Conservation (phyloP, 2,888 invertebrate genomes). For the Tupiocoris notatus region DNA sequence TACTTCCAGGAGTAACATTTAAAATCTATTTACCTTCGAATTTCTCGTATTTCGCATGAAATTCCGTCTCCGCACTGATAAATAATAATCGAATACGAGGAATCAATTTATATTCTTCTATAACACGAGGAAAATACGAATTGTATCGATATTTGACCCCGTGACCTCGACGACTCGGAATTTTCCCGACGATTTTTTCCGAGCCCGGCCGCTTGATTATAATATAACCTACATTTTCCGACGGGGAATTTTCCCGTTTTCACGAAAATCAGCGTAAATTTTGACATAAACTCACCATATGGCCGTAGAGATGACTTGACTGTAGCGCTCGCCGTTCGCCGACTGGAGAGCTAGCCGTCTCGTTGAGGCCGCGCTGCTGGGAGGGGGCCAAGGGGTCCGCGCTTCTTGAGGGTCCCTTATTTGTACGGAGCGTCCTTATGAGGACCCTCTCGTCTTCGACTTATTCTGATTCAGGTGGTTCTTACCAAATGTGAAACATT, state of each 20-base stretch:
- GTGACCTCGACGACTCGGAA: not conserved
- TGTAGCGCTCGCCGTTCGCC: slow-evolving; percentile 29
- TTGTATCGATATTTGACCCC: no score
- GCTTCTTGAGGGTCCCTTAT: slow-evolving; percentile 16
- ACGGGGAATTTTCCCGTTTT: slow-evolving; percentile 12
- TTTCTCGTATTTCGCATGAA: no score
- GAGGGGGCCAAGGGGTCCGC: slow-evolving; percentile 27
- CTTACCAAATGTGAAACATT: slow-evolving; percentile 1
- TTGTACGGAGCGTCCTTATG: slow-evolving; percentile 21
- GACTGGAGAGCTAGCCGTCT: slow-evolving; percentile 33
- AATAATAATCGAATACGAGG: no score
- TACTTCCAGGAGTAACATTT: no score
- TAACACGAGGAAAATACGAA: no score
- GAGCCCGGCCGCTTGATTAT: not conserved
- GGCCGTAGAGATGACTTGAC: slow-evolving; percentile 28
- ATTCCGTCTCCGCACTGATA: no score
- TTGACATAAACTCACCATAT: slow-evolving; percentile 36
- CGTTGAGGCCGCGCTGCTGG: not conserved
- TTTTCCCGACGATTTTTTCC: slow-evolving; percentile 18
- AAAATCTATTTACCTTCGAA: no score
- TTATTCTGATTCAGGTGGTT: slow-evolving; percentile 26
- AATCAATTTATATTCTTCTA: no score
- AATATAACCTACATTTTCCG: not conserved
- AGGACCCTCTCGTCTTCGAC: slow-evolving; percentile 17
- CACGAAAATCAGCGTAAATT: slow-evolving; percentile 4